Base-by-base conservation (phyloP, 2,113 vertebrate genomes). In the Indicator indicator region DNA sequence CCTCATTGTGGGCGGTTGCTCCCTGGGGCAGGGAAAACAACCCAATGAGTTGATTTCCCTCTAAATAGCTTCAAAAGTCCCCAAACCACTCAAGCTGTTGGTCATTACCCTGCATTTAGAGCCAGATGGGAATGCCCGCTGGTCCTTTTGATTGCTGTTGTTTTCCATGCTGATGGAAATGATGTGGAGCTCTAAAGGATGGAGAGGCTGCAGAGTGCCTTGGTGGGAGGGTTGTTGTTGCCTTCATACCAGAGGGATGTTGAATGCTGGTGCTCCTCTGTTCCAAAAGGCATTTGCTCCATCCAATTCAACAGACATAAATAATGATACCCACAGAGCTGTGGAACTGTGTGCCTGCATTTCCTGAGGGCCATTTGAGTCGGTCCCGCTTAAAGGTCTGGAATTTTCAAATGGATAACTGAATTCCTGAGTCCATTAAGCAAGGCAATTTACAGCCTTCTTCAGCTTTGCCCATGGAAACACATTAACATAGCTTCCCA, bases 401-500 rank as follows among this genome's bases (percentile, higher is more conserved):
- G 90, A 95, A 94, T 97, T 97, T 96, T 89, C 68, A n/a, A 94
- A 93, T 70, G 96, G 96, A 89, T 75, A 97, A 93, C 89, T 96
- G 95, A 94, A 86, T 93, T 96, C 91, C 65, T 1, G 60, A 97
- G 94, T 95, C 97, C 97, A 97, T 97, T 97, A 97, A 96, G 83
- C 91, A 94, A 96, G 87, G 95, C 94, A 97, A 97, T 97, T 97
- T 95, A 94, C 82, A 88, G 56, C 2, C 46, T 52, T 91, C 94
- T 94, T 95, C 40, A 77, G 80, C 87, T 96, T 95, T 96, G 97
- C 94, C 91, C 52, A 56, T 88, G 90, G 88, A 98, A 98, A 90
- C 33, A 30, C 96, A 90, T 97, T 96, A 95, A 59, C 74, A 36
- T 50, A 1, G 42, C 87, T 97, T 94, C 88, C 88, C 67, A 75